These are phyloP conservation scores for Tachysurus vachellii DNA, from an alignment of 2,113 vertebrate genomes.

Conservation along the genomic window DNA sequence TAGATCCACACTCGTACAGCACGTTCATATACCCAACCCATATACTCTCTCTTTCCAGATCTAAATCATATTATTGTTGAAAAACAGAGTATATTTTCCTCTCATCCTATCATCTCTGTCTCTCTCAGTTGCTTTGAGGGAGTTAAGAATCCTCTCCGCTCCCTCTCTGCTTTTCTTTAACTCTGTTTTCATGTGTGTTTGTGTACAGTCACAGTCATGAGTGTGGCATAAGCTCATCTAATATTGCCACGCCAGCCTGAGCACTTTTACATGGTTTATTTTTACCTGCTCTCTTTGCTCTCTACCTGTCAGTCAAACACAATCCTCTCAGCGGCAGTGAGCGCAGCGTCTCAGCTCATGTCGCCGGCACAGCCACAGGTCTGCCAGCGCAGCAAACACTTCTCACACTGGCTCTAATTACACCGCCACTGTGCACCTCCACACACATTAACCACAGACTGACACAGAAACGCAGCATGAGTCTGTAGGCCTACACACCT, in stretches of 20 bases:
- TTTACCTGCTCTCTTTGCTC: slow-evolving; percentile 58
- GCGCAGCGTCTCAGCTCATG: slow-evolving; percentile 32
- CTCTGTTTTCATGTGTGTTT: slow-evolving; percentile 44
- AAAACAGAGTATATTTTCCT: neutral
- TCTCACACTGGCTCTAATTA: slow-evolving; percentile 51
- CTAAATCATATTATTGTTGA: neutral
- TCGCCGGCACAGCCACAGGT: slow-evolving; percentile 30
- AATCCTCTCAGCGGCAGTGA: slow-evolving; percentile 50
- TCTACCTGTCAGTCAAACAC: slow-evolving; percentile 57
- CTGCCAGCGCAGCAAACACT: slow-evolving; percentile 42
- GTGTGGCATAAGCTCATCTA: slow-evolving; percentile 53
- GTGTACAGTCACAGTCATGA: slow-evolving; percentile 52
- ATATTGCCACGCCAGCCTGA: slow-evolving; percentile 44
- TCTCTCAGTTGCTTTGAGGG: neutral
- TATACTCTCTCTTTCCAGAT: slow-evolving; percentile 39
- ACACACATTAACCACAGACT: slow-evolving; percentile 40
- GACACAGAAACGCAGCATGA: slow-evolving; percentile 31
- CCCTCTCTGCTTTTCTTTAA: slow-evolving; percentile 25
- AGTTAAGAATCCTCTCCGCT: neutral
- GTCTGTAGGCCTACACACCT: slow-evolving; percentile 22
- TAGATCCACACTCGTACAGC: slow-evolving; percentile 18
- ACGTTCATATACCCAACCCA: slow-evolving; percentile 32
- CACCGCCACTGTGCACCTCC: slow-evolving; percentile 40
- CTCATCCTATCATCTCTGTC: neutral
- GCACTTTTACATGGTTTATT: slow-evolving; percentile 56